Conservation (phyloP, 2,888 invertebrate genomes). For the Abscondita cerata region DNA sequence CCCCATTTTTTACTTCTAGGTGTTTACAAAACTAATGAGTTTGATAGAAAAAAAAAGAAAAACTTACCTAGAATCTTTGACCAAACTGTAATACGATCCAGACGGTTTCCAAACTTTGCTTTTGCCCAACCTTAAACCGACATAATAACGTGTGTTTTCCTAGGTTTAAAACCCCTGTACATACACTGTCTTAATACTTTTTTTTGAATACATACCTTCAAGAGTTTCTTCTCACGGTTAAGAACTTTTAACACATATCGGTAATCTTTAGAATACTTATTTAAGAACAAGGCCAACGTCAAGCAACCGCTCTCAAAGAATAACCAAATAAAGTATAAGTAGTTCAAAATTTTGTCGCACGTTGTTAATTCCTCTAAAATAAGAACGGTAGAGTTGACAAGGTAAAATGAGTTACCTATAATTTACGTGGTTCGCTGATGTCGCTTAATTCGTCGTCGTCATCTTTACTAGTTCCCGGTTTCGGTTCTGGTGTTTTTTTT, state of each 20-base stretch:
- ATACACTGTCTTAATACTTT: background rate
- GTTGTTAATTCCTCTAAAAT: slow-evolving; percentile 23
- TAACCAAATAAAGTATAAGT: slow-evolving; percentile 68
- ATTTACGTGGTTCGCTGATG: slow-evolving; percentile 47
- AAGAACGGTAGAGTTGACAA: too few species aligned
- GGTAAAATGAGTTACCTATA: too few species aligned
- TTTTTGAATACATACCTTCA: slow-evolving; percentile 70
- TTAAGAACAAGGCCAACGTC: slow-evolving; percentile 81
- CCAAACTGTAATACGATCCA: slow-evolving; percentile 54
- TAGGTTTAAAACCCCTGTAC: slow-evolving; percentile 54
- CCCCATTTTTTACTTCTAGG: slow-evolving; percentile 18
- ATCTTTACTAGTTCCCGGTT: slow-evolving; percentile 54
- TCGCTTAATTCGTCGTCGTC: slow-evolving; percentile 55
- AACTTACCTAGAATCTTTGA: slow-evolving; percentile 52
- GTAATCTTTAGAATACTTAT: slow-evolving; percentile 91
- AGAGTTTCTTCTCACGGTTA: slow-evolving; percentile 83
- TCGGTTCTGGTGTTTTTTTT: slow-evolving; percentile 45
- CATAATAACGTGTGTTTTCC: slow-evolving; percentile 75
- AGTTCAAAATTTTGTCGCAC: slow-evolving; percentile 62
- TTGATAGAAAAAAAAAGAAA: too few species aligned
- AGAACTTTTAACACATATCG: slow-evolving; percentile 91
- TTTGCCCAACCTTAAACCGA: slow-evolving; percentile 70
- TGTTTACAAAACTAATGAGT: slow-evolving; percentile 12
- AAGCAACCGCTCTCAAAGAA: slow-evolving; percentile 81
- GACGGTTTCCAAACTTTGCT: slow-evolving; percentile 69